phyloP scores from a whole-genome alignment of 2,797 vertebrate genomes.

The Tinamus major region DNA sequence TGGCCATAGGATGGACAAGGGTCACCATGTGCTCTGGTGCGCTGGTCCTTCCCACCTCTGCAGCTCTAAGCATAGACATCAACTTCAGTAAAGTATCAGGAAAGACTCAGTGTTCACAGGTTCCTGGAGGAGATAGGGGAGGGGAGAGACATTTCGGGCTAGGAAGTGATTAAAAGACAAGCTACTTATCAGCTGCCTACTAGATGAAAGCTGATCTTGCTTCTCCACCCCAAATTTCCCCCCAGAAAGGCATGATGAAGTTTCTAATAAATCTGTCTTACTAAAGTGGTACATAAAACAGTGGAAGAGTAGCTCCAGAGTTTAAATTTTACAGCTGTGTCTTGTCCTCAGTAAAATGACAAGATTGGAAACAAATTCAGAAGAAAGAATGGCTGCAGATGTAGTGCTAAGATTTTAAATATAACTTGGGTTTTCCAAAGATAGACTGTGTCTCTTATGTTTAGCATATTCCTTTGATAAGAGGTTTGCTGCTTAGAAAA shows the following conservation, averaged over 20 bases:
- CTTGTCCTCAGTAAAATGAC: neutral
- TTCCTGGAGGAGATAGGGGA: neutral
- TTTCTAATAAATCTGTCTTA: too few species aligned
- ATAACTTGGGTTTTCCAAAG: neutral
- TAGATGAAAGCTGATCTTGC: neutral
- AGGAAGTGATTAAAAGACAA: neutral
- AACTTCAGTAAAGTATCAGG: neutral
- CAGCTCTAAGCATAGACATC: neutral
- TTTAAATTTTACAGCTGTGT: neutral
- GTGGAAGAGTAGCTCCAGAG: neutral
- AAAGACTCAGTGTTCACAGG: accelerated
- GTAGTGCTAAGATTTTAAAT: neutral
- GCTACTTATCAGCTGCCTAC: neutral
- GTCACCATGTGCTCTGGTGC: neutral
- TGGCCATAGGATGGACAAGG: accelerated
- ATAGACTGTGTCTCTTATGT: neutral
- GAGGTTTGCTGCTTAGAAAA: constrained; percentile 1
- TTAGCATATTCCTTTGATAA: constrained; percentile 42
- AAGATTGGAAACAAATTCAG: neutral
- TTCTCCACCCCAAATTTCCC: neutral
- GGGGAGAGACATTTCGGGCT: neutral
- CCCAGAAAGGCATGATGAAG: too few species aligned
- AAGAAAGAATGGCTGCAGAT: neutral
- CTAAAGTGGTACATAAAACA: neutral
- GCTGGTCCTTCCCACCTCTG: neutral